These are phyloP conservation scores for Labeo catla DNA, from an alignment of 2,113 vertebrate species.

Conservation along the genomic window DNA sequence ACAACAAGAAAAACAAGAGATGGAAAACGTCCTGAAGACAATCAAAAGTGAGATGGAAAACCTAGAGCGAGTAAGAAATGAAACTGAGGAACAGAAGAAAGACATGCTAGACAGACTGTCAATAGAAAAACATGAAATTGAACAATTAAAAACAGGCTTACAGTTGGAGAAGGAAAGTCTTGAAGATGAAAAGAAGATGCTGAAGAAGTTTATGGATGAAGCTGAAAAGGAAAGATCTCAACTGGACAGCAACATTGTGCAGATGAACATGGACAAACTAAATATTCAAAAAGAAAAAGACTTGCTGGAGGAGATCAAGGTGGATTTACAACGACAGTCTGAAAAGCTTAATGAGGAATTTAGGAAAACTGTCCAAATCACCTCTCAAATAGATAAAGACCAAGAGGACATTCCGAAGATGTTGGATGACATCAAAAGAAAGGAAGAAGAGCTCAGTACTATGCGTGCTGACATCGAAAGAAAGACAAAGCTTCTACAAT, in stretches of 20 bases:
- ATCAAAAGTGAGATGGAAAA: neutral
- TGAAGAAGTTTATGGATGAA: slow-evolving; percentile 34
- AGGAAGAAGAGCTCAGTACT: slow-evolving; percentile 7
- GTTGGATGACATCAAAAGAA: neutral
- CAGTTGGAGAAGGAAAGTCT: neutral
- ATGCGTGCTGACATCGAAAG: neutral
- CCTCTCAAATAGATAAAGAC: neutral
- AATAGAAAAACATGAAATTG: slow-evolving; percentile 21
- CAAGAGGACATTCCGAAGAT: slow-evolving; percentile 2
- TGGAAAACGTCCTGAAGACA: slow-evolving; percentile 1
- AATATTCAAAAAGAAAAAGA: slow-evolving; percentile 26
- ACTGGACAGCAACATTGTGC: slow-evolving; percentile 22
- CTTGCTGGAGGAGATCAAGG: slow-evolving; percentile 18
- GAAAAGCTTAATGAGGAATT: slow-evolving; percentile 19
- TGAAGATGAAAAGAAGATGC: slow-evolving; percentile 20
- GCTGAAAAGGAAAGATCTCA: slow-evolving; percentile 4
- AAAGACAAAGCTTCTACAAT: slow-evolving; percentile 8
- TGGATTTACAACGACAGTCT: slow-evolving; percentile 29
- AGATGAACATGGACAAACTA: slow-evolving; percentile 9
- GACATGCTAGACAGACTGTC: slow-evolving; percentile 3
- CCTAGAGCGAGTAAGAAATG: neutral
- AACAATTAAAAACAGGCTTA: slow-evolving; percentile 17
- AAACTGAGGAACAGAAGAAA: slow-evolving; percentile 24
- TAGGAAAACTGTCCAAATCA: neutral
- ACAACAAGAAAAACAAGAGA: slow-evolving; percentile 30